Evolutionary conservation across 23 tunicate species (phyloP).

Genomic region (Ciona savignyi): DNA sequence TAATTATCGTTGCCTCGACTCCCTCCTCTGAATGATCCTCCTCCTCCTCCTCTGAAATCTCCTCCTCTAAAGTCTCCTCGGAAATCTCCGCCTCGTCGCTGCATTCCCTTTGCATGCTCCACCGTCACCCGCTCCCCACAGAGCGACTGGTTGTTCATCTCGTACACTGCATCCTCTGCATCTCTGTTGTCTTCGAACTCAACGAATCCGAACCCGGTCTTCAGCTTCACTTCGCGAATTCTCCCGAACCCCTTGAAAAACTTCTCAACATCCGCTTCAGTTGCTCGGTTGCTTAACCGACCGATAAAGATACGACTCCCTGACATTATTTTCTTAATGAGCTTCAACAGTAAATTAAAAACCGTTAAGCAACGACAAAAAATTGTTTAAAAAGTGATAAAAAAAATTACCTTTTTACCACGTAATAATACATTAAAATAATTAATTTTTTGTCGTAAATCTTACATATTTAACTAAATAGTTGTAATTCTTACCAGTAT

Average conservation of each 20-base stretch:
- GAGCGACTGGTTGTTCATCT: constrained; percentile 73
- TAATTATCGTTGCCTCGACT: constrained; percentile 34
- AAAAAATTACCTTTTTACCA: too few relatives aligned
- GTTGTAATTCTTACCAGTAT: too few relatives aligned
- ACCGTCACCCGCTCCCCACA: constrained; percentile 83
- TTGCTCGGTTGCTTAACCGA: constrained; percentile 66
- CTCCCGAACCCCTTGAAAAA: constrained; percentile 87
- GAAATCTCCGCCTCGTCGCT: constrained; percentile 43
- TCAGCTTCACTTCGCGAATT: constrained; percentile 75
- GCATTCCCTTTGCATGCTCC: constrained; percentile 85
- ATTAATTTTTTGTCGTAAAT: too few relatives aligned
- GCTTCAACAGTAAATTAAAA: too few relatives aligned
- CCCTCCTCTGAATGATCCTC: constrained; percentile 23
- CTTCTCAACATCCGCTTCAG: constrained; percentile 80
- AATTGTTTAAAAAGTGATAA: too few relatives aligned
- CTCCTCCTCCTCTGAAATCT: constrained; percentile 16
- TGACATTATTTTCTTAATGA: too few relatives aligned
- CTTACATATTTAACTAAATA: too few relatives aligned
- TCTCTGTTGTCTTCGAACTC: constrained; percentile 89
- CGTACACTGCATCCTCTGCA: constrained; percentile 97
- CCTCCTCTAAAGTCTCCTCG: constrained; percentile 40
- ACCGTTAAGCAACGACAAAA: too few relatives aligned
- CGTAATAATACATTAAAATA: too few relatives aligned
- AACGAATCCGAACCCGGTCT: constrained; percentile 89
- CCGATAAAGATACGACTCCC: too few relatives aligned